Evolutionary conservation across 2,797 vertebrate genomes (phyloP).

Genomic region (Peromyscus attwateri): DNA sequence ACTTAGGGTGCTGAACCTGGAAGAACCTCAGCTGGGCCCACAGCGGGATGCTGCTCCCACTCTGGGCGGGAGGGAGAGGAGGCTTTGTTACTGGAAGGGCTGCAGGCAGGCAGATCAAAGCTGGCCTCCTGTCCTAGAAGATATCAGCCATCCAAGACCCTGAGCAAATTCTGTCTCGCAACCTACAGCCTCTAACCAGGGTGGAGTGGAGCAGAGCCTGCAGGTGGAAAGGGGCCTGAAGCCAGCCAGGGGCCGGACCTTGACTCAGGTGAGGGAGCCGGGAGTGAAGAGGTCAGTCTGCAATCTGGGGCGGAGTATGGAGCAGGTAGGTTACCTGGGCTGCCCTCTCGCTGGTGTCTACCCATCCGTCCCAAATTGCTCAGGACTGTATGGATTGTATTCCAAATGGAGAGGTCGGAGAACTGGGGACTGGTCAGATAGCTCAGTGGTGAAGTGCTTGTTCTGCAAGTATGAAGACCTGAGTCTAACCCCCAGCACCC

Average conservation of each 20-base stretch:
- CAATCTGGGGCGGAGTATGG: accelerated
- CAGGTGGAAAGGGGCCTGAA: not conserved
- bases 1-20: not conserved
- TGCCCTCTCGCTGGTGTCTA: not conserved
- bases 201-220: not conserved
- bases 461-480: not conserved
- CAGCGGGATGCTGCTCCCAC: not conserved
- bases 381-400: not conserved
- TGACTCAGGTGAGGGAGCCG: too few species aligned
- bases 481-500: not conserved
- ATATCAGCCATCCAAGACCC: not conserved
- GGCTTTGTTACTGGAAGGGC: not conserved
- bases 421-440: not conserved
- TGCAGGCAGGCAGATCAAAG: not conserved
- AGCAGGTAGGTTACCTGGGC: not conserved
- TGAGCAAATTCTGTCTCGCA: not conserved
- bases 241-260: not conserved
- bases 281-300: not conserved
- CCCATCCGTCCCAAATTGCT: not conserved
- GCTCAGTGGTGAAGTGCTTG: not conserved
- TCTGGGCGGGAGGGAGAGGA: not conserved
- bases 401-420: not conserved
- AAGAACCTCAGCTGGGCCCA: not conserved
- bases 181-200: not conserved
- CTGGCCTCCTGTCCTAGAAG: not conserved